These are phyloP conservation scores for Empidonax alnorum DNA, from an alignment of 2,113 vertebrate genomes.

Conservation along the genomic window DNA sequence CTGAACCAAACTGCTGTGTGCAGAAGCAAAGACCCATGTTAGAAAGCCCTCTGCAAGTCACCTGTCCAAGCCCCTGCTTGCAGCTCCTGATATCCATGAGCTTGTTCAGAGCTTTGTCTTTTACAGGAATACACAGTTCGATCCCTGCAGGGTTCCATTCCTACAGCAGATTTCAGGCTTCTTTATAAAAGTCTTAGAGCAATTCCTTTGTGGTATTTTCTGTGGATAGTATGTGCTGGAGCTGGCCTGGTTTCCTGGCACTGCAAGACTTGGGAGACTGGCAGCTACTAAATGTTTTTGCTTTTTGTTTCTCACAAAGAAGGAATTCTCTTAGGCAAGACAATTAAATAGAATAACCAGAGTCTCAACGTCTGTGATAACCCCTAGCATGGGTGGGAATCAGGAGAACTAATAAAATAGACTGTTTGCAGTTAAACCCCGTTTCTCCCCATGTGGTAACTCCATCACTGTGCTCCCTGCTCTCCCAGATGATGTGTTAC, in stretches of 20 bases:
- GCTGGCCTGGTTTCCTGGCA: background rate
- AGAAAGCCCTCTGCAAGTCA: background rate
- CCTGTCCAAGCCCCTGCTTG: background rate
- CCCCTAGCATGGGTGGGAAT: background rate
- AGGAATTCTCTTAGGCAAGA: background rate
- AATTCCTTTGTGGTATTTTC: background rate
- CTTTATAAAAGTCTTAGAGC: background rate
- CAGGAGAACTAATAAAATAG: background rate
- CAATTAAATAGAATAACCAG: background rate
- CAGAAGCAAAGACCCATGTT: background rate
- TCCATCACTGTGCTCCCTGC: background rate
- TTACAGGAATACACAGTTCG: background rate
- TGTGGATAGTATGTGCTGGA: background rate
- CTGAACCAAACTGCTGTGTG: background rate
- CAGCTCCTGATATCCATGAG: background rate
- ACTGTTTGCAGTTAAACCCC: background rate
- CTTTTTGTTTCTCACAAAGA: background rate
- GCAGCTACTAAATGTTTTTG: slow-evolving; percentile 4
- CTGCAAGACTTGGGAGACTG: background rate
- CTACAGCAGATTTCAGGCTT: background rate
- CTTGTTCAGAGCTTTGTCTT: background rate
- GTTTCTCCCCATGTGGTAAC: background rate
- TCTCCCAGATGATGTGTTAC: background rate
- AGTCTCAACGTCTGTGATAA: background rate
- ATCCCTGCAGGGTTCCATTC: background rate